Conservation (phyloP, 2,797 vertebrate species). For the Limnodromus scolopaceus region DNA sequence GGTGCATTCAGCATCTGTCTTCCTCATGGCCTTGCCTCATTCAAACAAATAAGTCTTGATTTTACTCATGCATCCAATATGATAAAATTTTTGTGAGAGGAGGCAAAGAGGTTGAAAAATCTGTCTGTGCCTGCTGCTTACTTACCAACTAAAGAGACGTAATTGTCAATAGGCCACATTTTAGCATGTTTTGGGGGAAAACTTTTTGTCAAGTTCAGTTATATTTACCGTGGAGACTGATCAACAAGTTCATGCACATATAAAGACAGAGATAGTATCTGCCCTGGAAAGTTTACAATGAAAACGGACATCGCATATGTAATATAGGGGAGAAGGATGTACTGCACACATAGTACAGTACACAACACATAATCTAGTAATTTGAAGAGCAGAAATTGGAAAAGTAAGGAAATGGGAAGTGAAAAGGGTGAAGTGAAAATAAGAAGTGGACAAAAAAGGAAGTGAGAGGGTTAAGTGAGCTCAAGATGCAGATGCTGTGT, state of each 20-base stretch:
- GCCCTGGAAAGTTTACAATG: background rate
- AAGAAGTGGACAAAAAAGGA: background rate
- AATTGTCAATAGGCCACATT: background rate
- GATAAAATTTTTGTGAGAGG: background rate
- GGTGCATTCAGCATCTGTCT: background rate
- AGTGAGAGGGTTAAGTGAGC: background rate
- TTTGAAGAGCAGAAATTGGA: background rate
- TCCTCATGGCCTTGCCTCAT: background rate
- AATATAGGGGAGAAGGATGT: background rate
- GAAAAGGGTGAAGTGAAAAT: background rate
- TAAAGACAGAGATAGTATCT: background rate
- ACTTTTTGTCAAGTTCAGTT: background rate
- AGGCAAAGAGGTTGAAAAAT: background rate
- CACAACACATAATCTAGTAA: accelerated
- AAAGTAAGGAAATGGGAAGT: background rate
- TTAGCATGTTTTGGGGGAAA: background rate
- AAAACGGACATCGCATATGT: background rate
- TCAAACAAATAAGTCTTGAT: background rate
- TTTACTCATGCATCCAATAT: background rate
- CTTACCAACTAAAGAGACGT: background rate
- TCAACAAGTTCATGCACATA: background rate
- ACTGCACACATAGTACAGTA: background rate
- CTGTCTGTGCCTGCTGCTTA: background rate
- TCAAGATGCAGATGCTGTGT: background rate
- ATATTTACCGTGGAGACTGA: background rate